Conservation (phyloP, 2,888 invertebrate genomes). For the Tenthredo distinguenda region DNA sequence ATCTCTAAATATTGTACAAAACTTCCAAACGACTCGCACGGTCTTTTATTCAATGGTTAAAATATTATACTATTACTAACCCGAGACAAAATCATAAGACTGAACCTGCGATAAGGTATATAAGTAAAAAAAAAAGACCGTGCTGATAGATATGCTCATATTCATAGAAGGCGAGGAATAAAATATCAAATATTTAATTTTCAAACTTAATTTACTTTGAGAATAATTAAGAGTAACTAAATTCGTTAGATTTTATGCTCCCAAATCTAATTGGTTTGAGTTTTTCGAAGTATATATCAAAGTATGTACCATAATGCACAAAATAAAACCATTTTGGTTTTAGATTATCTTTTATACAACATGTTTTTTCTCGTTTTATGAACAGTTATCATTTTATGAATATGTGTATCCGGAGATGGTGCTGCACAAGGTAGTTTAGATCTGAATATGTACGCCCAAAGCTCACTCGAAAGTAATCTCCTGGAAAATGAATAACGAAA, state of each 20-base stretch:
- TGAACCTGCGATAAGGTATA: conserved; percentile 71
- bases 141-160: conserved; percentile 53
- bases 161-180: conserved; percentile 43
- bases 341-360: conserved; percentile 31
- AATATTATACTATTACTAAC: conserved; percentile 49
- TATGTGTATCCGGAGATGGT: conserved; percentile 64
- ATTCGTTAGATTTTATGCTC: conserved; percentile 39
- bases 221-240: background rate
- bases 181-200: background rate
- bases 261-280: conserved; percentile 54
- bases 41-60: conserved; percentile 32
- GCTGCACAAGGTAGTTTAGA: conserved; percentile 67
- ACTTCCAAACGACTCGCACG: conserved; percentile 44
- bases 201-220: background rate
- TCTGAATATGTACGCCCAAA: conserved; percentile 64
- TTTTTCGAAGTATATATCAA: background rate
- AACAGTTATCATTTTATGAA: conserved; percentile 60
- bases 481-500: conserved; percentile 64
- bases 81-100: conserved; percentile 70
- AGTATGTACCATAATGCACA: conserved; percentile 2
- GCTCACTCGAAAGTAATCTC: conserved; percentile 68
- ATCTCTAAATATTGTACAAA: conserved; percentile 58
- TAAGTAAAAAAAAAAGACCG: conserved; percentile 56
- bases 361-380: conserved; percentile 50
- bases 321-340: background rate